Evolutionary conservation across 2,797 vertebrate species (phyloP).

Genomic region (Gobionotothen gibberifrons): DNA sequence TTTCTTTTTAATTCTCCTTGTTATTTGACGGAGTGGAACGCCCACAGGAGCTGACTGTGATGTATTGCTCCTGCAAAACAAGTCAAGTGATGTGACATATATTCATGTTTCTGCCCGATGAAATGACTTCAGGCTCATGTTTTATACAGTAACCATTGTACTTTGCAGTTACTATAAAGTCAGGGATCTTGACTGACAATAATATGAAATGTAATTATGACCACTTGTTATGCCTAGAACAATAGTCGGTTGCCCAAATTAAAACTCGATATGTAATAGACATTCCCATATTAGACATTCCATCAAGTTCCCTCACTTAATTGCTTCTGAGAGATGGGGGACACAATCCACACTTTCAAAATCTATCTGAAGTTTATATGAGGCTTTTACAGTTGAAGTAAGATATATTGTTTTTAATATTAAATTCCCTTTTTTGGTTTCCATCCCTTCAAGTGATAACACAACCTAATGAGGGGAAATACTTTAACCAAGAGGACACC

Average conservation of each 20-base stretch:
- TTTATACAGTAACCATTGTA: background rate
- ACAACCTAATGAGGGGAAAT: background rate
- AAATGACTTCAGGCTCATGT: background rate
- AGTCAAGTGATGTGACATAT: background rate
- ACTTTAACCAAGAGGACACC: background rate
- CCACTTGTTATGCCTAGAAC: background rate
- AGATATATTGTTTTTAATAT: background rate
- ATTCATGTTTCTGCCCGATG: constrained; percentile 18
- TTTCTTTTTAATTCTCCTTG: background rate
- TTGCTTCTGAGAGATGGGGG: background rate
- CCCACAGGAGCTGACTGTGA: constrained; percentile 10
- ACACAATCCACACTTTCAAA: background rate
- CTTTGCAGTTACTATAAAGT: background rate
- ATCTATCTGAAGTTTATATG: background rate
- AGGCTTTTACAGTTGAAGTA: background rate
- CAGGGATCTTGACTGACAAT: background rate
- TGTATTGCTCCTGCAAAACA: constrained; percentile 16
- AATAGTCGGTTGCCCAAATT: background rate
- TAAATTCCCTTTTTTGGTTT: constrained; percentile 8
- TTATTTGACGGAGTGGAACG: constrained; percentile 5
- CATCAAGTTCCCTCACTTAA: background rate
- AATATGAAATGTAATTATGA: background rate
- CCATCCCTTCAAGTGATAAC: background rate
- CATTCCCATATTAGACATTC: background rate
- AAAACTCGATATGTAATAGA: too few species aligned